Evolutionary conservation across 2,797 vertebrate genomes (phyloP).

Genomic region (Neosilurus mollespiculum): DNA sequence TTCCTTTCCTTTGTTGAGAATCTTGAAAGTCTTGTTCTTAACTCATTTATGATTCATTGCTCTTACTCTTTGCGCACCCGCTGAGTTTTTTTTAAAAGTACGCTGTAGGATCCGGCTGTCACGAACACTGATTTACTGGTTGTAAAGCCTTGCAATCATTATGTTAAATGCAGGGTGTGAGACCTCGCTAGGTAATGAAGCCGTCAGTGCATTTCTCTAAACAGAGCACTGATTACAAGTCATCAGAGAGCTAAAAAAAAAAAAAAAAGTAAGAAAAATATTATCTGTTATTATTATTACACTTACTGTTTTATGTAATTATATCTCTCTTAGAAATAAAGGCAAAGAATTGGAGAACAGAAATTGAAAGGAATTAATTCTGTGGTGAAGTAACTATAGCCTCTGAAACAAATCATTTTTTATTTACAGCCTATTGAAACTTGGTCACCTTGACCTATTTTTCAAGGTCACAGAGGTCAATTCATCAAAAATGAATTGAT

Average conservation of each 20-base stretch:
- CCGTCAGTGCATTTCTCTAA: background rate
- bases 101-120: background rate
- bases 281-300: background rate
- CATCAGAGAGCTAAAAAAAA: background rate
- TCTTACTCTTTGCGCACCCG: background rate
- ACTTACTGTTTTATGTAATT: background rate
- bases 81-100: background rate
- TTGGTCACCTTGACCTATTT: too few relatives aligned
- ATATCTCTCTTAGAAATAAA: background rate
- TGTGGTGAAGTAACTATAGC: background rate
- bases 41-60: background rate
- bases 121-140: constrained; percentile 9
- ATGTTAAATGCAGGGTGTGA: constrained; percentile 8
- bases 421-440: too few relatives aligned
- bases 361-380: background rate
- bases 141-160: constrained; percentile 7
- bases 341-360: background rate
- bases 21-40: too few relatives aligned
- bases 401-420: background rate
- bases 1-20: background rate
- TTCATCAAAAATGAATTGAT: too few relatives aligned
- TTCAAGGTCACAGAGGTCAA: too few relatives aligned
- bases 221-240: constrained; percentile 6
- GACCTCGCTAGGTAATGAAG: constrained; percentile 11
- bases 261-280: background rate